Evolutionary conservation across 2,888 invertebrate genomes (phyloP).

Genomic region (Caenorhabditis panamensis): DNA sequence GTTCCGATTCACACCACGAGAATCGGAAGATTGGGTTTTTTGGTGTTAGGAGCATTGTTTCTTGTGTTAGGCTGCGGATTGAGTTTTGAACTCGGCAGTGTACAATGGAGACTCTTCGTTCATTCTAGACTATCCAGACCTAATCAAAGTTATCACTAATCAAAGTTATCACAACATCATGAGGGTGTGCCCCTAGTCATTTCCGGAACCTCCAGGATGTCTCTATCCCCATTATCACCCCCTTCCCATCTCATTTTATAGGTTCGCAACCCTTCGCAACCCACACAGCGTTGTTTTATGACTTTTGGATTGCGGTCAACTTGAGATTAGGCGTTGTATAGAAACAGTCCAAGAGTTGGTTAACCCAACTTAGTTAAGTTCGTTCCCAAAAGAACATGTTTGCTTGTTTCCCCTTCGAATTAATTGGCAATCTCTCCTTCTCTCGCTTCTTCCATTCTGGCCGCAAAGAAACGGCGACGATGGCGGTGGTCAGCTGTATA

Average conservation of each 20-base stretch:
- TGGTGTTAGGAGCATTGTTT: not conserved
- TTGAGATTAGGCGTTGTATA: not conserved
- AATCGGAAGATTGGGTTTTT: no score
- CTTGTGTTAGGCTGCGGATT: not conserved
- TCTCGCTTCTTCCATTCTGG: slow-evolving; percentile 18
- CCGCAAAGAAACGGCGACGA: slow-evolving; percentile 28
- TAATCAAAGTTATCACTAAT: no score
- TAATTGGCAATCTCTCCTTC: slow-evolving; percentile 30
- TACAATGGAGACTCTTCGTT: no score
- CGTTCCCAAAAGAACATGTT: no score
- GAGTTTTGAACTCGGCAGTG: slow-evolving; percentile 3
- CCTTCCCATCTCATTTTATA: slow-evolving; percentile 41
- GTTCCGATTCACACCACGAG: slow-evolving; percentile 41
- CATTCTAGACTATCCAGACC: no score
- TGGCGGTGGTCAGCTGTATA: slow-evolving; percentile 48
- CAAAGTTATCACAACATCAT: no score
- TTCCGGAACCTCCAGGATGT: slow-evolving; percentile 17
- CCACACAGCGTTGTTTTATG: slow-evolving; percentile 17
- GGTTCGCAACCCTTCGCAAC: slow-evolving; percentile 4
- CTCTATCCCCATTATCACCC: slow-evolving; percentile 36
- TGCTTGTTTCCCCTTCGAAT: slow-evolving; percentile 23
- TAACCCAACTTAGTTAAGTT: no score
- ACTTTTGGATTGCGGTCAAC: slow-evolving; percentile 31
- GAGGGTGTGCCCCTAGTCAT: not conserved
- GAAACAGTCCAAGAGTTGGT: no score